Conservation (phyloP, 2,888 invertebrate genomes). For the Athripsodes cinereus region DNA sequence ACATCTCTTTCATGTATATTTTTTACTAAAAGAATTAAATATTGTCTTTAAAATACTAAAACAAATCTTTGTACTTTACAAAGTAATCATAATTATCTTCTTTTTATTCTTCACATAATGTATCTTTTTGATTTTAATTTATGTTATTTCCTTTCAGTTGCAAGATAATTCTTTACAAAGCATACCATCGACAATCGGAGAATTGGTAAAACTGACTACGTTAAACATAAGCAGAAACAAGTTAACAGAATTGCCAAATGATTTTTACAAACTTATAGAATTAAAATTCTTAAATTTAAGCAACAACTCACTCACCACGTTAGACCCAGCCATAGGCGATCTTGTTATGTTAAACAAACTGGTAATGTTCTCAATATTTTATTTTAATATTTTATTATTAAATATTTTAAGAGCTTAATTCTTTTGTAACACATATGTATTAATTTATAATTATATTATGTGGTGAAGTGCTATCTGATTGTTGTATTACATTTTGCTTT, state of each 20-base stretch:
- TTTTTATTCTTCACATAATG: too few species aligned
- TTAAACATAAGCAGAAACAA: slow-evolving; percentile 67
- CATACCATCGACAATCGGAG: slow-evolving; percentile 69
- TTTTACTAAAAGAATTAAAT: too few species aligned
- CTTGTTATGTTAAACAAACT: slow-evolving; percentile 70
- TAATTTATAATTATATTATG: too few species aligned
- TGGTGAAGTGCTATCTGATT: too few species aligned
- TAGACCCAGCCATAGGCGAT: slow-evolving; percentile 70
- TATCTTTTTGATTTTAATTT: slow-evolving; percentile 13
- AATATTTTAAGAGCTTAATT: too few species aligned
- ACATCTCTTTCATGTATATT: too few species aligned
- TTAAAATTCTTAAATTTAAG: slow-evolving; percentile 66
- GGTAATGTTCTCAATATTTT: slow-evolving; percentile 44
- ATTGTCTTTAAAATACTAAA: too few species aligned
- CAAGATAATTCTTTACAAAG: slow-evolving; percentile 74
- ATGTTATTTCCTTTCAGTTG: slow-evolving; percentile 49
- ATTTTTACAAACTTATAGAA: slow-evolving; percentile 64
- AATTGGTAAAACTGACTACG: slow-evolving; percentile 59
- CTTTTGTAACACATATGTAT: too few species aligned
- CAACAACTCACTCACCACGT: slow-evolving; percentile 62
- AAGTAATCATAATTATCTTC: too few species aligned
- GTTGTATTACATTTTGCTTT: too few species aligned
- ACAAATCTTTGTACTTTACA: too few species aligned
- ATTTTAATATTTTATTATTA: background rate
- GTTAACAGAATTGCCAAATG: slow-evolving; percentile 53